Conservation (phyloP, 2,113 vertebrate species). For the Telmatochromis sp. region DNA sequence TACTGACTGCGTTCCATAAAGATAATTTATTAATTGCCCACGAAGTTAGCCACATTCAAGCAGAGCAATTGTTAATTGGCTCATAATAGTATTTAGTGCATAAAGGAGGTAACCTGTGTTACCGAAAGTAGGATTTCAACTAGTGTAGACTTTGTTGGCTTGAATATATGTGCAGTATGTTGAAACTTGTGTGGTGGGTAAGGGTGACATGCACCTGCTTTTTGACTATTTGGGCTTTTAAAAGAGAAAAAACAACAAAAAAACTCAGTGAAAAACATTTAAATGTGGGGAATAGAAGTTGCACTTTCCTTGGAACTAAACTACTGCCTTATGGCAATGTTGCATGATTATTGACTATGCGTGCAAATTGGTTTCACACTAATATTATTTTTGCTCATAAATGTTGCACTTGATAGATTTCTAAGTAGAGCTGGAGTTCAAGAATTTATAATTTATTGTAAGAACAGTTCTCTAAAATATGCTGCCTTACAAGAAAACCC, state of each 20-base stretch:
- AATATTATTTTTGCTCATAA: neutral
- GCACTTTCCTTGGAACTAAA: neutral
- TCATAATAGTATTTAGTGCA: neutral
- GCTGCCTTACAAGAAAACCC: neutral
- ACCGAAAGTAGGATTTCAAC: neutral
- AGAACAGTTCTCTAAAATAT: neutral
- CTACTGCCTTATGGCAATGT: neutral
- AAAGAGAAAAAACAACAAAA: neutral
- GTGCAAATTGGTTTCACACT: neutral
- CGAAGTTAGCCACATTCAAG: neutral
- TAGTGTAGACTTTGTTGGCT: neutral
- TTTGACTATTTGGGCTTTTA: neutral
- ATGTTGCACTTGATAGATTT: neutral
- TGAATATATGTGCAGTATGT: neutral
- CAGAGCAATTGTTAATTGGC: neutral
- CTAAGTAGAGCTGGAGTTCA: neutral
- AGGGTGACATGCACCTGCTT: neutral
- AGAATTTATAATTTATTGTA: neutral
- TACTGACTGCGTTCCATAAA: neutral
- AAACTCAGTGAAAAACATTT: neutral
- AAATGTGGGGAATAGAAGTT: neutral
- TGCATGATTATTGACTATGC: neutral
- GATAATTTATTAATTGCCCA: conserved; percentile 20
- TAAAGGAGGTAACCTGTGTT: neutral
- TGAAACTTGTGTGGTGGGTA: neutral